Conservation (phyloP, 2,888 invertebrate species). For the Andrena hattorfiana region DNA sequence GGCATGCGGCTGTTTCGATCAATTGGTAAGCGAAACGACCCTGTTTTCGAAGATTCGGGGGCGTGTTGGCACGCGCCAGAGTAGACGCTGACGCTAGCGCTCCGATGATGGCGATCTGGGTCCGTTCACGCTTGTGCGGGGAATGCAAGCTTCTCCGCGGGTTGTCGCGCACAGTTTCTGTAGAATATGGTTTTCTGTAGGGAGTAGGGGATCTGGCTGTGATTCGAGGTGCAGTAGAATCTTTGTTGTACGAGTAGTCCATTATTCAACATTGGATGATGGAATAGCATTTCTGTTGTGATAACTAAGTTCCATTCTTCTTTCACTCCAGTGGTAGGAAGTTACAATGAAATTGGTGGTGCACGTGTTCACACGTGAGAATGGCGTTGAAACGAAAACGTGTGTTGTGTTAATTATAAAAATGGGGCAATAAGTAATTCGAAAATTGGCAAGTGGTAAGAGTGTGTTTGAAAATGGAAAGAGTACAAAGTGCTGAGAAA, state of each 20-base stretch:
- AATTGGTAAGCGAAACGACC: constrained; percentile 53
- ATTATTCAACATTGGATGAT: too few species aligned
- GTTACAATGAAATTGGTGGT: neutral
- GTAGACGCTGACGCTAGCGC: neutral
- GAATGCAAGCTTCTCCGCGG: too few species aligned
- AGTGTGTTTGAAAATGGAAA: neutral
- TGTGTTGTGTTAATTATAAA: neutral
- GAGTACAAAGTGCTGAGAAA: neutral
- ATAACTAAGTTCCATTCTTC: too few species aligned
- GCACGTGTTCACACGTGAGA: neutral
- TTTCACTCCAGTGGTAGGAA: too few species aligned
- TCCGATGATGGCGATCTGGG: neutral
- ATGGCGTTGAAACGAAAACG: neutral
- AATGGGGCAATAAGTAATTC: neutral
- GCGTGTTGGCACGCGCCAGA: neutral
- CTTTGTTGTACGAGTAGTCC: too few species aligned
- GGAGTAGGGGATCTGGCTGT: too few species aligned
- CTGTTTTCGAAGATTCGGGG: constrained; percentile 15
- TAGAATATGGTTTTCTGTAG: too few species aligned
- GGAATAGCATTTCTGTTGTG: too few species aligned
- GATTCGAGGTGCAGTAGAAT: too few species aligned
- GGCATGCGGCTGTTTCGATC: constrained; percentile 46
- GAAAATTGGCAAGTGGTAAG: neutral
- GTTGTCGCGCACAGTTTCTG: too few species aligned
- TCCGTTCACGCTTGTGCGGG: too few species aligned